Evolutionary conservation across 1,140 invertebrate genomes (phyloP).

Genomic region (Zaprionus camerounensis): DNA sequence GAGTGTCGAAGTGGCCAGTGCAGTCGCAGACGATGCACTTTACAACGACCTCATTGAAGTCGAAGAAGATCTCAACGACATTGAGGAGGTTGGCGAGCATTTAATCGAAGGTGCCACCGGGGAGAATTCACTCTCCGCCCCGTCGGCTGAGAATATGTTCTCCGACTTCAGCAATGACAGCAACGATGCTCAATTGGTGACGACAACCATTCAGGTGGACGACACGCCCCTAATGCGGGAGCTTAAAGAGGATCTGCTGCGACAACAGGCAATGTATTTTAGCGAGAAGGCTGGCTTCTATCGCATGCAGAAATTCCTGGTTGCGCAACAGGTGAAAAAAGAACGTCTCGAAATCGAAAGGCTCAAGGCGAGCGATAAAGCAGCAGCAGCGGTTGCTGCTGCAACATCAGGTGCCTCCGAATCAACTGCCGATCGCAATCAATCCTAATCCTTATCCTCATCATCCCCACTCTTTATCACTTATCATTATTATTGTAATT

Average conservation of each 20-base stretch:
- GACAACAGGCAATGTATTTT: slow-evolving; percentile 65
- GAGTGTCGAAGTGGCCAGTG: slow-evolving; percentile 27
- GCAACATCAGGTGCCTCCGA: background rate
- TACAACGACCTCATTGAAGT: slow-evolving; percentile 51
- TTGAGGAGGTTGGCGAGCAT: slow-evolving; percentile 23
- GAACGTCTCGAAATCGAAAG: slow-evolving; percentile 55
- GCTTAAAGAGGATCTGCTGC: slow-evolving; percentile 60
- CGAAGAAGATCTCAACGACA: slow-evolving; percentile 37
- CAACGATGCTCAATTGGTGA: slow-evolving; percentile 38
- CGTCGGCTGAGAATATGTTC: slow-evolving; percentile 29
- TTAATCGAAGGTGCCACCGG: slow-evolving; percentile 16
- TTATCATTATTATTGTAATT: slow-evolving; percentile 1
- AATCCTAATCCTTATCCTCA: background rate
- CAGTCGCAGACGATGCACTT: slow-evolving; percentile 23
- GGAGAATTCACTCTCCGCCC: slow-evolving; percentile 35
- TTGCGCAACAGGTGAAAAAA: slow-evolving; percentile 63
- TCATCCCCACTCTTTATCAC: background rate
- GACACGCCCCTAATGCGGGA: slow-evolving; percentile 44
- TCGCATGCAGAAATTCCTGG: slow-evolving; percentile 73
- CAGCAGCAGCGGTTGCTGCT: background rate
- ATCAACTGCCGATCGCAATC: background rate
- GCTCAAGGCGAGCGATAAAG: slow-evolving; percentile 7
- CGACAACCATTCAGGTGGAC: slow-evolving; percentile 37
- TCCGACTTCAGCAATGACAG: slow-evolving; percentile 42
- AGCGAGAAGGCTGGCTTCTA: slow-evolving; percentile 64